Evolutionary conservation across 2,888 invertebrate species (phyloP), one percentile per base, ranked within the genome.

Genomic region (Parthenolecanium corni): DNA sequence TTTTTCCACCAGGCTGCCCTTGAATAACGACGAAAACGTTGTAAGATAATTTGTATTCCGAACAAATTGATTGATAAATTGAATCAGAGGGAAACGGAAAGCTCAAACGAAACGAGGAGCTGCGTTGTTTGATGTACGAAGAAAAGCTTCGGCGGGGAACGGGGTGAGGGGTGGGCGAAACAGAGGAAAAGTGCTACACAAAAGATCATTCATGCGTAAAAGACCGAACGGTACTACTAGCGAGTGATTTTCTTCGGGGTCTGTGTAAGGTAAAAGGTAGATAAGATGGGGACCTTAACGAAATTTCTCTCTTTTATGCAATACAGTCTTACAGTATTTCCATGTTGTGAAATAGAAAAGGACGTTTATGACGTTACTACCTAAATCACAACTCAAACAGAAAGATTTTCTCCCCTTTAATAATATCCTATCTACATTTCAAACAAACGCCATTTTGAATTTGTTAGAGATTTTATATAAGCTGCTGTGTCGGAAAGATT

Each of bases 41-140:
- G 49, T 38, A 49, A 31, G 58, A 47, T 47, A 58, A 47, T 58
- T 58, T 58, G 66, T 67, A 67, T 67, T 66, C 67, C 64, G 65
- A 66, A 62, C 67, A 66, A 67, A 67, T 65, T 65, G 65, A 62
- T 66, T 66, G 66, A 64, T 58, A 67, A 67, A 67, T 67, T 66
- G 67, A 66, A 67, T 67, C 67, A 67, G 31, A 31, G 14, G 49
- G 49, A 49, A n/a, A 64, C 54, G 52, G 36, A 58, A 58, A 58
- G 58, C 58, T 58, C 58, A 58, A 58, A 58, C 58, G 49, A 49
- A 49, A 49, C 49, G n/a, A 44, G 31, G 49, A 58, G 58, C 46
- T 49, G 49, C 51, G 58, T 49, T 58, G 49, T 58, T 58, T 58
- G 58, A 58, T 58, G 58, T 58, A 31, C 9, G 31, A 31, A 31